phyloP scores from a whole-genome alignment of 2,888 invertebrate genomes.

The Eupithecia subfuscata region DNA sequence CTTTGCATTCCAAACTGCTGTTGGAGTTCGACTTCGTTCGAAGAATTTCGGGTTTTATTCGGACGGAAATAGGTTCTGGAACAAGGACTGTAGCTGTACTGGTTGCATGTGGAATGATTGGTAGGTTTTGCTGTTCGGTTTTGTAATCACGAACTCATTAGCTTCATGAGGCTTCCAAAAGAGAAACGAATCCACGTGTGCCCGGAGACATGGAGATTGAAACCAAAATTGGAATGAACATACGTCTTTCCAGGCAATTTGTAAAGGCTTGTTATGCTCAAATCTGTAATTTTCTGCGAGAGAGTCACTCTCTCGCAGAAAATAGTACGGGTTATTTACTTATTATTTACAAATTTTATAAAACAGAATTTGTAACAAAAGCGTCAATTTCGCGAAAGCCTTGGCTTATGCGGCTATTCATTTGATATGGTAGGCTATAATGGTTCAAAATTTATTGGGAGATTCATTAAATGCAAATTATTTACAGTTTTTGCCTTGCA shows the following conservation, averaged over 20 bases:
- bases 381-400: background rate
- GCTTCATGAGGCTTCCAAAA: conserved; percentile 6
- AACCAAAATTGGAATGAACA: background rate
- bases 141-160: conserved; percentile 29
- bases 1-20: conserved; percentile 93
- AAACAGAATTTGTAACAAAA: background rate
- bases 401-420: background rate
- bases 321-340: too few species aligned
- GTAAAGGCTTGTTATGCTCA: background rate
- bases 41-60: conserved; percentile 90
- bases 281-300: background rate
- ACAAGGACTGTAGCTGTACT: conserved; percentile 37
- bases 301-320: too few species aligned
- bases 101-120: conserved; percentile 17
- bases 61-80: conserved; percentile 90
- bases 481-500: too few species aligned
- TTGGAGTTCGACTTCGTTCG: conserved; percentile 93
- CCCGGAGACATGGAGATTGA: background rate
- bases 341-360: background rate
- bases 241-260: background rate
- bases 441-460: background rate
- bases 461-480: background rate
- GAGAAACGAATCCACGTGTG: background rate
- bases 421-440: background rate
- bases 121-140: conserved; percentile 26